A percentile compares a stretch with the other conserved stretches of the same genome.
phyloP scores from a whole-genome alignment of 2,113 vertebrate species.

The Tragelaphus strepsiceros region DNA sequence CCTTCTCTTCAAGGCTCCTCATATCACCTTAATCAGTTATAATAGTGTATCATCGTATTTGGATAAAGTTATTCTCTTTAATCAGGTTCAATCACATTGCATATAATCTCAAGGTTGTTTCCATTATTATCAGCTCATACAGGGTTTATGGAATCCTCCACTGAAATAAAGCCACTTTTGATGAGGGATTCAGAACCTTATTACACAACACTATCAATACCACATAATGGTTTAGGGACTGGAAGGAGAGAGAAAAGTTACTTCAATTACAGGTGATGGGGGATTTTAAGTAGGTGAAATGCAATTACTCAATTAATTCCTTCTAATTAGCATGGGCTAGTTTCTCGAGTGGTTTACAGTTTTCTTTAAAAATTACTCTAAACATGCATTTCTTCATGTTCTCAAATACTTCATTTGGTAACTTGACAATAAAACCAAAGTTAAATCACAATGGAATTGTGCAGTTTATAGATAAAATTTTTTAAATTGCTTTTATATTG shows the following conservation, averaged over 20 bases:
- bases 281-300: conserved; percentile 66
- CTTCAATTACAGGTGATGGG: conserved; percentile 36
- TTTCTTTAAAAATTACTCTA: conserved; percentile 23
- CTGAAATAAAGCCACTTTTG: neutral
- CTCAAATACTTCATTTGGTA: neutral
- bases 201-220: neutral
- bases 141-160: conserved; percentile 27
- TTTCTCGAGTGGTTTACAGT: conserved; percentile 52
- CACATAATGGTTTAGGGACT: conserved; percentile 30
- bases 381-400: conserved; percentile 29
- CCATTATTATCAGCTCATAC: neutral
- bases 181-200: conserved; percentile 29
- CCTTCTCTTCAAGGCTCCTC: neutral
- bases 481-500: neutral
- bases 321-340: conserved; percentile 61
- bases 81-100: neutral
- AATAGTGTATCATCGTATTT: neutral
- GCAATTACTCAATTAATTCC: conserved; percentile 58
- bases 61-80: neutral
- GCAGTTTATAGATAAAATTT: conserved; percentile 2
- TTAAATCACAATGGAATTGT: neutral
- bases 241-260: conserved; percentile 42
- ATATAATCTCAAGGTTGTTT: conserved; percentile 23
- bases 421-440: conserved; percentile 15
- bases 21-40: neutral